Evolutionary conservation across 53 echinoderm and acorn worm genomes (phyloP).

Genomic region (Antedon mediterranea): DNA sequence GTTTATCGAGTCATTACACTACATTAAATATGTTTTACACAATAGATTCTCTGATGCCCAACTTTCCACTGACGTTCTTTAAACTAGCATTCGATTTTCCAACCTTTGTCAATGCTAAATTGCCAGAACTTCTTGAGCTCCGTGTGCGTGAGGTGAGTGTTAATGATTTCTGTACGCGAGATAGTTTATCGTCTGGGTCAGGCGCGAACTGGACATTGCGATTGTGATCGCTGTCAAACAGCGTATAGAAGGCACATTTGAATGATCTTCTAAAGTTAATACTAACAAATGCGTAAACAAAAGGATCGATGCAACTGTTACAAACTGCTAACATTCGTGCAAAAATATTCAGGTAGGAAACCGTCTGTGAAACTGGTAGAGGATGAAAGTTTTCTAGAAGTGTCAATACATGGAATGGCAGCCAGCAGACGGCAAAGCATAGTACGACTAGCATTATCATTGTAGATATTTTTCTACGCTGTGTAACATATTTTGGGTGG

Average conservation of each 20-base stretch:
- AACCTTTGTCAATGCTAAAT: background rate
- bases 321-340: conserved; percentile 62
- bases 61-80: background rate
- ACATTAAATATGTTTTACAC: too few relatives aligned
- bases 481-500: conserved; percentile 24
- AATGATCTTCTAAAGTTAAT: conserved; percentile 76
- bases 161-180: background rate
- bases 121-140: background rate
- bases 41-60: too few relatives aligned
- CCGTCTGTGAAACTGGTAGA: conserved; percentile 34
- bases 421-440: conserved; percentile 75
- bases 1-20: too few relatives aligned
- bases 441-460: conserved; percentile 87
- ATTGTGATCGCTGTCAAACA: background rate
- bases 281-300: conserved; percentile 90
- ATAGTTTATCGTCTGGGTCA: background rate
- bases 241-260: conserved; percentile 47
- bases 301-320: conserved; percentile 81
- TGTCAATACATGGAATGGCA: conserved; percentile 48
- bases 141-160: background rate
- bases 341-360: conserved; percentile 37
- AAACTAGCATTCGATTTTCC: background rate
- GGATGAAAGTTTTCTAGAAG: conserved; percentile 20
- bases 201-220: background rate
- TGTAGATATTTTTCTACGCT: conserved; percentile 67